Evolutionary conservation across 92 coral and sea anemone species (phyloP).

Genomic region (Parazoanthus atlanticus): DNA sequence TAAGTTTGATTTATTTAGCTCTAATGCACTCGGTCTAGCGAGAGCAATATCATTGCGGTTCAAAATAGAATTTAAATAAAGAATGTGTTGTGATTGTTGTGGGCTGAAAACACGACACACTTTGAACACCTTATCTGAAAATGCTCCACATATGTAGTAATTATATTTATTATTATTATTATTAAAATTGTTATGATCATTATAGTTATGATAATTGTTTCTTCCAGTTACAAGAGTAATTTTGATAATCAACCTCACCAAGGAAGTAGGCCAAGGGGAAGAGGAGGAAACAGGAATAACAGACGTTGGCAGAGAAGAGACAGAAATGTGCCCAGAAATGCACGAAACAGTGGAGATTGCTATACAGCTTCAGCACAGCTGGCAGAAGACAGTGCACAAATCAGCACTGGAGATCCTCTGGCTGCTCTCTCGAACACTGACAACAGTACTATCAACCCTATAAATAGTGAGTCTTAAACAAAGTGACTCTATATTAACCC

Average conservation of each 20-base stretch:
- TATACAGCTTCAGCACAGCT: background rate
- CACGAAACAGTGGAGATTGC: background rate
- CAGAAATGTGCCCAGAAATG: slow-evolving; percentile 23
- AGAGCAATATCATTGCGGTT: no score
- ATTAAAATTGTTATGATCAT: background rate
- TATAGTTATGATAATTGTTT: background rate
- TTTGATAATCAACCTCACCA: slow-evolving; percentile 22
- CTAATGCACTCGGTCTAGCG: no score
- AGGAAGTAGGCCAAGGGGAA: background rate
- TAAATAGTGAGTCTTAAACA: background rate
- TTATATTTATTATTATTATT: no score
- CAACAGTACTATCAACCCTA: background rate
- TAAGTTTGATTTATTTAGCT: no score
- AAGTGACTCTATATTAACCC: no score
- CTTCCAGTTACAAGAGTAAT: slow-evolving; percentile 29
- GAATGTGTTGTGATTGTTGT: no score
- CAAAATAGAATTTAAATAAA: no score
- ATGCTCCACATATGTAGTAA: no score
- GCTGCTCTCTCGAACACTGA: background rate
- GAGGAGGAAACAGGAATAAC: slow-evolving; percentile 32
- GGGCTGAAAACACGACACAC: no score
- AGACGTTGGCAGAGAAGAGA: slow-evolving; percentile 18
- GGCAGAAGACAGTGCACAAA: slow-evolving; percentile 1
- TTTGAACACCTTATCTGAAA: no score
- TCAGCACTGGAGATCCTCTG: slow-evolving; percentile 32